phyloP scores from a whole-genome alignment of 2,888 invertebrate species.

The Spodoptera picta region DNA sequence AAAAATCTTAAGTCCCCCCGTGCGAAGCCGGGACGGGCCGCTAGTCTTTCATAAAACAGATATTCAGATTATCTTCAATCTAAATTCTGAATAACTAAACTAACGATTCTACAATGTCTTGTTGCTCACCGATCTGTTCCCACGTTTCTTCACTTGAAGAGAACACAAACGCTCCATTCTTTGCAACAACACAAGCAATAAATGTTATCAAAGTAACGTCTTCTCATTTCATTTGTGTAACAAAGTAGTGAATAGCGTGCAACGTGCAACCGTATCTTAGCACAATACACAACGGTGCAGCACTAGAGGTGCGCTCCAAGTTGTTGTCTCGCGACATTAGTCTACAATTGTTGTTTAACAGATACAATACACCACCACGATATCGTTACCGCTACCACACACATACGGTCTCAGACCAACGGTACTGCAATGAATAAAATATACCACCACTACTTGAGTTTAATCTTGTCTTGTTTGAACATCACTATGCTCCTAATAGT shows the following conservation, averaged over 20 bases:
- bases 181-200: constrained; percentile 42
- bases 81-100: no score
- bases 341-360: constrained; percentile 61
- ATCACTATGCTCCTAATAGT: constrained; percentile 44
- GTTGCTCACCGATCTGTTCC: not conserved
- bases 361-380: constrained; percentile 55
- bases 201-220: constrained; percentile 45
- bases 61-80: no score
- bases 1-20: no score
- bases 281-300: constrained; percentile 32
- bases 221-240: constrained; percentile 50
- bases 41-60: no score
- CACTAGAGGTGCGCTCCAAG: constrained; percentile 59
- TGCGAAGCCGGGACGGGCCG: no score
- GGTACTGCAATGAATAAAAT: constrained; percentile 60
- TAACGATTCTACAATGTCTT: constrained; percentile 7
- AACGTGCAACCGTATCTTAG: constrained; percentile 44
- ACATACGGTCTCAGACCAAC: constrained; percentile 49
- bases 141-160: not conserved
- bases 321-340: constrained; percentile 66
- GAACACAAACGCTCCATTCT: constrained; percentile 19
- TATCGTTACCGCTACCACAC: constrained; percentile 54
- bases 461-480: constrained; percentile 56
- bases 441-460: constrained; percentile 57
- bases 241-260: constrained; percentile 53